Conservation (phyloP, 1,140 invertebrate genomes). For the Whitmania pigra region DNA sequence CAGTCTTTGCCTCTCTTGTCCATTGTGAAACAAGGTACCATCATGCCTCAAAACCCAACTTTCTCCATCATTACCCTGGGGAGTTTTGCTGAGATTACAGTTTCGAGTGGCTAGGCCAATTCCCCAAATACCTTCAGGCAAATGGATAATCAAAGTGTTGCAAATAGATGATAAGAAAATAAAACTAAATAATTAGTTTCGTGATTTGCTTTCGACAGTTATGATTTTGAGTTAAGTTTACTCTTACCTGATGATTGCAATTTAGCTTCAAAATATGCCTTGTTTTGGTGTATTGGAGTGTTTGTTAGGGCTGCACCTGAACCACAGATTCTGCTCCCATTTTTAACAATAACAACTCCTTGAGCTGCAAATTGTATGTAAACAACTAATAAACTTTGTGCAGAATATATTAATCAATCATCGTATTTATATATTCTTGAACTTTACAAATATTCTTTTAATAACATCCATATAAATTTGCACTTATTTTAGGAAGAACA, state of each 20-base stretch:
- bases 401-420: background rate
- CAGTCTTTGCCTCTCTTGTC: conserved; percentile 62
- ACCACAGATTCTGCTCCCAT: conserved; percentile 84
- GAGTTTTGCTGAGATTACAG: conserved; percentile 68
- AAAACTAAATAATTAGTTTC: background rate
- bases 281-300: conserved; percentile 87
- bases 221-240: background rate
- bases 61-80: conserved; percentile 69
- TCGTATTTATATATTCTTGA: background rate
- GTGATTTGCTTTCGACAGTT: background rate
- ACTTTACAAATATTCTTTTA: background rate
- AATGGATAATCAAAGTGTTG: background rate
- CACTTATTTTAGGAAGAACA: no score
- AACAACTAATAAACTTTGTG: background rate
- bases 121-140: conserved; percentile 61
- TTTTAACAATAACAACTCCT: conserved; percentile 95
- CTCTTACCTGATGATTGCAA: conserved; percentile 72
- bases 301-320: conserved; percentile 82
- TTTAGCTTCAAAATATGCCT: conserved; percentile 98
- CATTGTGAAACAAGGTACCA: conserved; percentile 69
- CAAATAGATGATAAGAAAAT: background rate
- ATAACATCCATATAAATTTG: no score
- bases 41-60: conserved; percentile 87
- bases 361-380: conserved; percentile 54
- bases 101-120: conserved; percentile 78